These are phyloP conservation scores for Cotesia congregata DNA, from an alignment of 2,888 invertebrate genomes.

Conservation along the genomic window DNA sequence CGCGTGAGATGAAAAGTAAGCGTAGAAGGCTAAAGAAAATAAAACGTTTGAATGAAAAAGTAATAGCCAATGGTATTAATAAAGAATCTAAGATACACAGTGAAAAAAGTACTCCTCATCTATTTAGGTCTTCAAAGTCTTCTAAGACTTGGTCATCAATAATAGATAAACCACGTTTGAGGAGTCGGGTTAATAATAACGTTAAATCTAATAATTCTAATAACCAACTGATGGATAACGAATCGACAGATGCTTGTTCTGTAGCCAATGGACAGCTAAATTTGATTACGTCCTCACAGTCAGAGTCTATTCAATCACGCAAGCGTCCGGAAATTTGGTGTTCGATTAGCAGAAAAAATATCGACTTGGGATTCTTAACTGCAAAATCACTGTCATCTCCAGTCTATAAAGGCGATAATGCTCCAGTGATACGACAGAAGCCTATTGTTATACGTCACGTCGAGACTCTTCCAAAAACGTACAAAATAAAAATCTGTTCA, in stretches of 20 bases:
- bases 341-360: constrained; percentile 16
- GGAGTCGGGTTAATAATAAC: neutral
- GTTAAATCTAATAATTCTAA: neutral
- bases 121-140: neutral
- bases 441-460: neutral
- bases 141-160: neutral
- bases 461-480: constrained; percentile 5
- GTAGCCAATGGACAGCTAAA: constrained; percentile 12
- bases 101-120: neutral
- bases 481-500: constrained; percentile 4
- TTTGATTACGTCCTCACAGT: constrained; percentile 23
- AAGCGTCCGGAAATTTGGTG: constrained; percentile 27
- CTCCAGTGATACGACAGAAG: neutral
- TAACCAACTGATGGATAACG: neutral
- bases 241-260: neutral
- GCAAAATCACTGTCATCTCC: neutral
- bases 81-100: neutral
- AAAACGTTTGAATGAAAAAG: neutral
- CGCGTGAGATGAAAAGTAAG: neutral
- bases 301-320: neutral
- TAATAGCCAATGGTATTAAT: neutral
- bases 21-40: constrained; percentile 9
- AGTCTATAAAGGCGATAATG: neutral
- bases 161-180: constrained; percentile 6
- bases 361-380: constrained; percentile 13